phyloP scores from a whole-genome alignment of 1,140 invertebrate genomes.

The Drosophila tani region DNA sequence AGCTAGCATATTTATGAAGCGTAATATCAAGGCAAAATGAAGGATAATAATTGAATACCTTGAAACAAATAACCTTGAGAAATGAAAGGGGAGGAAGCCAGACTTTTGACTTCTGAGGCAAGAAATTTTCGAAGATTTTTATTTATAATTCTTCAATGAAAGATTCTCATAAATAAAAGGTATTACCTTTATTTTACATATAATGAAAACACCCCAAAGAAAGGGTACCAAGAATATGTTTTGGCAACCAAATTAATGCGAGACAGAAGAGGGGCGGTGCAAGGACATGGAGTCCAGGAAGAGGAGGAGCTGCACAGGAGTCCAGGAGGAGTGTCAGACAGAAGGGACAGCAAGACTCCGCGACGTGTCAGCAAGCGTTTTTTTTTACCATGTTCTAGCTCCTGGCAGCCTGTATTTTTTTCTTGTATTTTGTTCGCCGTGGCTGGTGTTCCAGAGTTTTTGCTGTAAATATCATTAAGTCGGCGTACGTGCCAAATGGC shows the following conservation, averaged over 20 bases:
- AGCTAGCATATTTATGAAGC: background rate
- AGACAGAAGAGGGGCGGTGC: background rate
- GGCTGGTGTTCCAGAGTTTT: constrained; percentile 46
- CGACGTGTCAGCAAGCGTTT: constrained; percentile 53
- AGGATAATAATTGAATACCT: background rate
- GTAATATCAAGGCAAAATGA: background rate
- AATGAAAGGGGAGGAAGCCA: no score
- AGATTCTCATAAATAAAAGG: background rate
- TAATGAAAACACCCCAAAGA: background rate
- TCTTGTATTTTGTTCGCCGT: constrained; percentile 9
- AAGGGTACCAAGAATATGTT: constrained; percentile 30
- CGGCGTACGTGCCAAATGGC: constrained; percentile 74
- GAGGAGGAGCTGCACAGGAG: constrained; percentile 17
- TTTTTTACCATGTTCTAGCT: constrained; percentile 32
- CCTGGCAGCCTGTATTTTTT: constrained; percentile 1
- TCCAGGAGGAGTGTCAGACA: constrained; percentile 30
- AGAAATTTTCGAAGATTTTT: background rate
- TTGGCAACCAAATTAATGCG: constrained; percentile 28
- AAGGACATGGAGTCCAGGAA: constrained; percentile 11
- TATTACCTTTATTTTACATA: background rate
- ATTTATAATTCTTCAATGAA: background rate
- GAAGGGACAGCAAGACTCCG: constrained; percentile 31
- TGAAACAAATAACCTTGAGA: no score
- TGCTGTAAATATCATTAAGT: constrained; percentile 77
- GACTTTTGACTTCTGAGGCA: background rate